These are phyloP conservation scores for Psittacula derbiana DNA, from an alignment of 2,797 vertebrate genomes.

Conservation along the genomic window DNA sequence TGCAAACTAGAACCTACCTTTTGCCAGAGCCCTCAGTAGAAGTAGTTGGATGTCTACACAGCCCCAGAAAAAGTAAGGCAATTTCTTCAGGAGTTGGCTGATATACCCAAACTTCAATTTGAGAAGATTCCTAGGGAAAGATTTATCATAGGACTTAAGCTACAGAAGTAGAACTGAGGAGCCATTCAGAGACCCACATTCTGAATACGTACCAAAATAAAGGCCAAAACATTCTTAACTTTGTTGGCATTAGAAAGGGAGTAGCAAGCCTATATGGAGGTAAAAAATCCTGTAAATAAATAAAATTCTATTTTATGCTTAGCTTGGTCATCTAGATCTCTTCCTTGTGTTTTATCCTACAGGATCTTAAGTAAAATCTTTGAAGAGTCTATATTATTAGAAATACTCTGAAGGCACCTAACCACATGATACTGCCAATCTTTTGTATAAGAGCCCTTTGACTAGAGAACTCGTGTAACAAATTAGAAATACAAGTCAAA, in stretches of 20 bases:
- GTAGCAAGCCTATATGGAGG: fast-evolving
- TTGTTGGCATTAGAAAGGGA: background rate
- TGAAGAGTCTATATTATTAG: background rate
- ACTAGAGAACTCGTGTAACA: background rate
- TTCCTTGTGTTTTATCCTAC: background rate
- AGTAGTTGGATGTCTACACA: background rate
- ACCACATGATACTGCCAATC: background rate
- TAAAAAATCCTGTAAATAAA: background rate
- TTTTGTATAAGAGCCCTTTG: background rate
- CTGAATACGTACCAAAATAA: background rate
- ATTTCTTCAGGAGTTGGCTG: background rate
- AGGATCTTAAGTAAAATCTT: background rate
- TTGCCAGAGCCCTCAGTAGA: background rate
- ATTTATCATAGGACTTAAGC: background rate
- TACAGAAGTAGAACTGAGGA: background rate
- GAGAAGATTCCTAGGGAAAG: background rate
- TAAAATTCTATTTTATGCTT: background rate
- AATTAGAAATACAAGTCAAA: background rate
- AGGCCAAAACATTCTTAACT: background rate
- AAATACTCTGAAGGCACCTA: background rate
- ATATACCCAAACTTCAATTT: background rate
- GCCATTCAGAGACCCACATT: background rate
- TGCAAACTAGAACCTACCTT: background rate
- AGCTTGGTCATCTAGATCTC: background rate
- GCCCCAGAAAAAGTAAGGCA: background rate